phyloP scores from a whole-genome alignment of 2,888 invertebrate species.

The Philhelius pedissequus region DNA sequence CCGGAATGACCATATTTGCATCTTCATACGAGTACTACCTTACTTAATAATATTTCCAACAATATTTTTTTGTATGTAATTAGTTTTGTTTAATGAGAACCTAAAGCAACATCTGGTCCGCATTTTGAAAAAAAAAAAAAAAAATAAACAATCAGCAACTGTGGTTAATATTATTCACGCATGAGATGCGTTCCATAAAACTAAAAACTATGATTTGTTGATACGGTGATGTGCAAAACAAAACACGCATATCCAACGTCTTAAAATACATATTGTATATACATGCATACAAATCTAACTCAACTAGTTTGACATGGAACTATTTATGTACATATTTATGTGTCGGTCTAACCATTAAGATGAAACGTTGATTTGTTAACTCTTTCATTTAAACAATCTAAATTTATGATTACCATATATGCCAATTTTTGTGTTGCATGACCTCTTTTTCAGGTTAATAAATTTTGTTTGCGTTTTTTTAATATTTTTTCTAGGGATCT shows the following conservation, averaged over 20 bases:
- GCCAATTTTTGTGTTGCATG: not conserved
- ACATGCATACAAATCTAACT: not conserved
- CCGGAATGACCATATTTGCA: not conserved
- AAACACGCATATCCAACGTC: not conserved
- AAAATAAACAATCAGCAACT: too few relatives aligned
- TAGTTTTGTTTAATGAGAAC: not conserved
- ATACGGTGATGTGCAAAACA: not conserved
- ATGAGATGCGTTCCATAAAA: constrained; percentile 31
- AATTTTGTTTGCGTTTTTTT: not conserved
- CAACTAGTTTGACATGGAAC: not conserved
- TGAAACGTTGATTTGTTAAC: not conserved
- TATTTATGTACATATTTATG: too few relatives aligned
- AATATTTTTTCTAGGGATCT: not conserved
- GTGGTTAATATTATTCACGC: constrained; percentile 35
- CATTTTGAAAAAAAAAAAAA: not conserved
- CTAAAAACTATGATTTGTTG: constrained; percentile 6
- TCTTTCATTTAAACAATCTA: not conserved
- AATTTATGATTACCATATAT: not conserved
- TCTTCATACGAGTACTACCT: too few relatives aligned
- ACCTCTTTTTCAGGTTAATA: not conserved
- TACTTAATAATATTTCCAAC: not conserved
- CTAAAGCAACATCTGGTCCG: not conserved
- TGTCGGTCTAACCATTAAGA: not conserved
- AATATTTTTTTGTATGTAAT: not conserved
- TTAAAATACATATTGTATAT: too few relatives aligned